Conservation (phyloP, 2,113 vertebrate genomes). For the Edolisoma coerulescens region DNA sequence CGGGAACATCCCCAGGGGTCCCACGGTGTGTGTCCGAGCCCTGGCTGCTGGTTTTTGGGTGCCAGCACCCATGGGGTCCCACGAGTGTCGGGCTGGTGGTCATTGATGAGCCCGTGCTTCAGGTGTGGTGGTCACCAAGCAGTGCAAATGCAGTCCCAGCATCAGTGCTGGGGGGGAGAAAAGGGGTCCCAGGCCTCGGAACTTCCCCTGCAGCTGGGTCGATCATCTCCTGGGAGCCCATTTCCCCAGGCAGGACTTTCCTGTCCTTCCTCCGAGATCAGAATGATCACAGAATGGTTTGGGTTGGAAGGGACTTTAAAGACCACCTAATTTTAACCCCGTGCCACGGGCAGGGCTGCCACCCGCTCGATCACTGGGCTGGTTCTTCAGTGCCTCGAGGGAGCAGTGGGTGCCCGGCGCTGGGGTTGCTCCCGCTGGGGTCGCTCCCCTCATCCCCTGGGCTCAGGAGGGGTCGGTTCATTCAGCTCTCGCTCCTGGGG, state of each 20-base stretch:
- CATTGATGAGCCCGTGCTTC: not conserved
- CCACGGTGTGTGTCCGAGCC: not conserved
- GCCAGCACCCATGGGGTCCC: accelerated
- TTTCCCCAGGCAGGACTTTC: not conserved
- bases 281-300: not conserved
- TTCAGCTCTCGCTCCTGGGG: not conserved
- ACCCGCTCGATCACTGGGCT: not conserved
- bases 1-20: accelerated
- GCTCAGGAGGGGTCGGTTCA: not conserved
- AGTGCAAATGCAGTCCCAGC: not conserved
- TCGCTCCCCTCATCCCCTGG: accelerated
- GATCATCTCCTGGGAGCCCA: not conserved
- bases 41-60: not conserved
- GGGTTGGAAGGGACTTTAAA: not conserved
- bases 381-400: not conserved
- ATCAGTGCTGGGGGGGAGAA: accelerated
- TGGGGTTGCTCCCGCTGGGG: not conserved
- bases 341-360: not conserved
- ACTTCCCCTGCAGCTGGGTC: not conserved
- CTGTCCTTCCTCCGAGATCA: not conserved
- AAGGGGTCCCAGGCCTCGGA: not conserved
- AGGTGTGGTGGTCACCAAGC: not conserved
- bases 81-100: not conserved
- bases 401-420: accelerated
- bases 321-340: not conserved